These are phyloP conservation scores for Agrochola litura DNA, from an alignment of 2,888 invertebrate genomes.

Conservation along the genomic window DNA sequence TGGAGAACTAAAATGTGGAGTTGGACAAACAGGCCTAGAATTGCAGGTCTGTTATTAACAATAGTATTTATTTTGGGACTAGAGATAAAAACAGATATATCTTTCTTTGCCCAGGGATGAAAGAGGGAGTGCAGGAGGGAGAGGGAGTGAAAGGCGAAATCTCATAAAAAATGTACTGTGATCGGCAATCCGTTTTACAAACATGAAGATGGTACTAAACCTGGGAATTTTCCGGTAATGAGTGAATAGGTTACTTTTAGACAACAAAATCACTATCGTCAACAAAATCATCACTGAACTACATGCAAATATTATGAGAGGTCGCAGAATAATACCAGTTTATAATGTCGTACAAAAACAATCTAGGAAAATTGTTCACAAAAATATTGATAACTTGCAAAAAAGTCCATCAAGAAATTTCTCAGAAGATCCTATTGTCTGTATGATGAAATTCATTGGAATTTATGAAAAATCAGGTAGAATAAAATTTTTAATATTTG, in stretches of 20 bases:
- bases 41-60: neutral
- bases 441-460: neutral
- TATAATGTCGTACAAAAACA: neutral
- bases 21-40: neutral
- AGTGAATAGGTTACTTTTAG: no score
- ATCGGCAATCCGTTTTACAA: neutral
- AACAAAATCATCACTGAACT: neutral
- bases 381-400: no score
- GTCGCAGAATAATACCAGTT: neutral
- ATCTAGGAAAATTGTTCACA: neutral
- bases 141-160: neutral
- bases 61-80: neutral
- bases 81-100: no score
- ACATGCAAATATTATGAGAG: no score
- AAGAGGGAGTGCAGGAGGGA: no score
- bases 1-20: neutral
- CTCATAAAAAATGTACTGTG: neutral
- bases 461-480: neutral
- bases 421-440: neutral
- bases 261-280: no score
- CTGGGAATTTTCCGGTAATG: neutral
- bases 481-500: neutral
- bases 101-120: neutral
- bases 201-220: neutral
- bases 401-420: no score